Base-by-base conservation (phyloP, 2,888 invertebrate genomes). In the Ormyrus rosae region DNA sequence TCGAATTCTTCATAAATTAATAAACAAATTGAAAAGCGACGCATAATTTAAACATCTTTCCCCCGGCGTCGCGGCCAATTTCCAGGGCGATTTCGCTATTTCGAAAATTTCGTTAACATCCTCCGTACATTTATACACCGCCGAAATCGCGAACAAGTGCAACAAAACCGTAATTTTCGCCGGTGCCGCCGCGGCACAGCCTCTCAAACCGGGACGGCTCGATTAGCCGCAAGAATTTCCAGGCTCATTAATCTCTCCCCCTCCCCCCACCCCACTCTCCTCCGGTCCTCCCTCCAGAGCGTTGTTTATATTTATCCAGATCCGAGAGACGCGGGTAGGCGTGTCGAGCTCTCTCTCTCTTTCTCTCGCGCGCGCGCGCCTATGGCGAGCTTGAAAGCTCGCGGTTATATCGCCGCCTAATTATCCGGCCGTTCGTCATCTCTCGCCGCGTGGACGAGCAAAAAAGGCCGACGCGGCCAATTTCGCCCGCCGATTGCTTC, bases 371-470 rank as follows among this genome's bases (percentile, higher is more conserved):
- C 34, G 34, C 34, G 34, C 34, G 34, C 34, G 34, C 76, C 34
- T 34, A 34, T 34, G 34, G 34, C 34, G 34, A 34, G 34, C 34
- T 34, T 34, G 2, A 34, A 34, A 34, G 34, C 34, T 34, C 34
- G 3, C 34, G 34, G 34, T 34, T 34, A 34, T 85, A 88, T 89
- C 89, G 87, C 86, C 88, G 87, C 88, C 88, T 89, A 89, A 89
- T 89, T 89, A 88, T 89, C 88, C 86, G 86, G 84, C 85, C 87
- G 89, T 89, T 89, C 87, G 87, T 89, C 89, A 89, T 88, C 85
- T 85, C 61, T 8, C 51, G 13, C n/a, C 83, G 84, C 34, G 34
- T 0, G 34, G 34, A 34, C 34, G 34, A 34, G 34, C 78, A 84
- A 86, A 85, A 85, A 85, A 85, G 53, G 11, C 10, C 63, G 34